These are phyloP conservation scores for Cantharis rufa DNA, from an alignment of 2,888 invertebrate genomes.

Conservation along the genomic window DNA sequence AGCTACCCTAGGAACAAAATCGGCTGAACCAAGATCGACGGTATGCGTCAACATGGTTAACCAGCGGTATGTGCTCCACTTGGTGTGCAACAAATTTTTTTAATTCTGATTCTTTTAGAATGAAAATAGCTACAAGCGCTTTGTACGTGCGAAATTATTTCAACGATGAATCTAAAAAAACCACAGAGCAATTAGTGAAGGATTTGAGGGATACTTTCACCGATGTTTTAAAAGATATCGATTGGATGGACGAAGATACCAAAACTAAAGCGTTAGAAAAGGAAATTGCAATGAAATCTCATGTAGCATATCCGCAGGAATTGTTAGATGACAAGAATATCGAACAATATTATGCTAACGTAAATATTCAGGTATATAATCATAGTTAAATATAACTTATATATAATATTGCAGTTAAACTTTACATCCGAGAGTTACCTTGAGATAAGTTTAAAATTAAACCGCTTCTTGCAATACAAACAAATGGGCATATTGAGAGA, in stretches of 20 bases:
- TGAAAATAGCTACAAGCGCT: conserved; percentile 72
- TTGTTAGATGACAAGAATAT: conserved; percentile 76
- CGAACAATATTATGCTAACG: conserved; percentile 71
- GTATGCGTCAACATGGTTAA: conserved; percentile 21
- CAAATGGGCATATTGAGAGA: conserved; percentile 68
- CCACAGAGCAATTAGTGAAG: conserved; percentile 83
- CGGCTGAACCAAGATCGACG: conserved; percentile 57
- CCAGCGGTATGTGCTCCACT: neutral
- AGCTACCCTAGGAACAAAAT: conserved; percentile 79
- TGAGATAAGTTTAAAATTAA: conserved; percentile 58
- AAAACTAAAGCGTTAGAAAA: conserved; percentile 62
- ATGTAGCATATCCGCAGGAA: conserved; percentile 87
- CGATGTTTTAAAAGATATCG: conserved; percentile 75
- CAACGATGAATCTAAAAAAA: conserved; percentile 79
- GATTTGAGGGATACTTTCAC: conserved; percentile 83
- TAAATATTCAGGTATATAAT: conserved; percentile 40
- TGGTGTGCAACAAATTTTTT: neutral
- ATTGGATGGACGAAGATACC: conserved; percentile 71
- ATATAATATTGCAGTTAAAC: conserved; percentile 58
- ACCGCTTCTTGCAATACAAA: conserved; percentile 56
- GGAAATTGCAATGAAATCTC: conserved; percentile 74
- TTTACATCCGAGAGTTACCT: conserved; percentile 72
- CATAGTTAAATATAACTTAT: conserved; percentile 36
- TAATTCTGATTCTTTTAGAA: conserved; percentile 53
- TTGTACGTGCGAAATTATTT: conserved; percentile 82